Conservation (phyloP, 1,140 invertebrate genomes). For the Heliothis subflexa region DNA sequence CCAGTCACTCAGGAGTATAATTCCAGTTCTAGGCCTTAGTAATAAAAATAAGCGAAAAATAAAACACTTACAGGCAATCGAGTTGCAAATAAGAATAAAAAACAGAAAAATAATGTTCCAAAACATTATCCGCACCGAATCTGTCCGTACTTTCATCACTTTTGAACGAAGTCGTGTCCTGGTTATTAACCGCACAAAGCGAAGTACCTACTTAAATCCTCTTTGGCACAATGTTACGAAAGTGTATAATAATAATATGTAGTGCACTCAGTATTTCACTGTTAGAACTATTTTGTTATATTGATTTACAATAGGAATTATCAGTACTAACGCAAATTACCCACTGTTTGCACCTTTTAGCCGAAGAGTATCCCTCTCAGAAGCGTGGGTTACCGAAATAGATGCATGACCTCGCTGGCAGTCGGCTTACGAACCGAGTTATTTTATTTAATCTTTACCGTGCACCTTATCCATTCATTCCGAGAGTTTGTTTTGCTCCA, state of each 20-base stretch:
- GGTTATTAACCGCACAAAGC: not conserved
- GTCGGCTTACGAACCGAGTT: constrained; percentile 12
- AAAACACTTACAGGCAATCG: constrained; percentile 6
- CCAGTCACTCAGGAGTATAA: too few relatives aligned
- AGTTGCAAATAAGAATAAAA: not conserved
- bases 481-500: too few relatives aligned
- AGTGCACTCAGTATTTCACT: not conserved
- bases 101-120: not conserved
- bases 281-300: not conserved
- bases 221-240: constrained; percentile 2
- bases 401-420: constrained; percentile 27
- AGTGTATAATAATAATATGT: not conserved
- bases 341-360: constrained; percentile 15
- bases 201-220: not conserved
- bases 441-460: constrained; percentile 8
- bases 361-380: not conserved
- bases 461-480: not conserved
- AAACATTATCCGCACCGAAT: not conserved
- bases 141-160: constrained; percentile 3
- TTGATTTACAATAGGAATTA: not conserved
- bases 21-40: not conserved
- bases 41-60: not conserved
- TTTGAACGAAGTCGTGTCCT: not conserved
- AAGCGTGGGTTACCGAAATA: constrained; percentile 30
- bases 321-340: constrained; percentile 7